Base-by-base conservation (phyloP, 2,888 invertebrate genomes). In the Andrena flavipes region DNA sequence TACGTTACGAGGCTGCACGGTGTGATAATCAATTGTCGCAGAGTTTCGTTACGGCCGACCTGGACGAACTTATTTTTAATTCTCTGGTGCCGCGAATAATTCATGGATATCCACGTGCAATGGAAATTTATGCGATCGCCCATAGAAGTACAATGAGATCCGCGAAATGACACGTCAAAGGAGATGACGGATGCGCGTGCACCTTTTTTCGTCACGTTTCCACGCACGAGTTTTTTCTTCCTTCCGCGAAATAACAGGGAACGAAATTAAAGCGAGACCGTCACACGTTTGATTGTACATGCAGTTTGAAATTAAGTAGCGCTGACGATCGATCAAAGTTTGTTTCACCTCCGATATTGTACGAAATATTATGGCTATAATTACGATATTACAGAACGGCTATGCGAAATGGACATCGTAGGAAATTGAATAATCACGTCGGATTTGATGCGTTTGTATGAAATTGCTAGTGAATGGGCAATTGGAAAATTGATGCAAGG, bases 11-110 rank as follows among this genome's bases (percentile, higher is more conserved):
- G 49, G 10, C 56, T 20, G 56, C 23, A 26, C 1, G 10, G 56
- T 20, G 56, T 10, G 35, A 2, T 30, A 29, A 30, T 33, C 65
- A 42, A 65, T 70, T 60, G 48, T 77, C 23, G 26, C 4, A 13
- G 7, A 7, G 48, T 51, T 56, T 65, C 42, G 49, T 76, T 23
- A 1, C 49, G 69, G 13, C n/a, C 7, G 6, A 23, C n/a, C 54
- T 7, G 26, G 8, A 13, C 30, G 30, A 65, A 60, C 65, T 35
- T 49, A 49, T 35, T 65, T 80, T 80, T 72, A 78, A 79, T 72
- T 72, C 69, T 35, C 51, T 51, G 23, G 29, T 8, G n/a, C 13
- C 35, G 7, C 13, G 20, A 16, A 13, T 69, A 78, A 80, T 80
- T 69, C 59, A 80, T 51, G 68, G 30, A 49, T 49, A 16, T 68